Evolutionary conservation across 2,113 vertebrate genomes (phyloP), one percentile per base, ranked within the genome.

Genomic region (Terrapene triunguis): DNA sequence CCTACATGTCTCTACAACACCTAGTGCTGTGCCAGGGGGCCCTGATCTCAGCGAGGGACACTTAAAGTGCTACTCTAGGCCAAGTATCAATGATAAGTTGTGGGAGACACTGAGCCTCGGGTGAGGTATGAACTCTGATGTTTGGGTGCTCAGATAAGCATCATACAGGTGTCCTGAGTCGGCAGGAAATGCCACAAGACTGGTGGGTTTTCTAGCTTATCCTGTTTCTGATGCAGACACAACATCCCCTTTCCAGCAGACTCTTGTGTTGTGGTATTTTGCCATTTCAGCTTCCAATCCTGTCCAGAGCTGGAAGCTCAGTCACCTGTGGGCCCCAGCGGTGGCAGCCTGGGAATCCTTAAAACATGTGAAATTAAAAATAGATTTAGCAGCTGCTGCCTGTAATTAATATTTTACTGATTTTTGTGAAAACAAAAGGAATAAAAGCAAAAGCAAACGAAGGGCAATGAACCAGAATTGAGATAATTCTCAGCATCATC

Each of bases 231-330:
- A 10, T 24, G n/a, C 1, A 1, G 69, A n/a, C 3, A 27, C 47
- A 29, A 51, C 1, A 76, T 72, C 12, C 62, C 17, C 6, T 6
- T 10, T 2, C 0, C 2, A 1, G 2, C 16, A 42, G 12, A 5
- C 16, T 53, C 27, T 5, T 10, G 0, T 42, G 38, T 78, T 76
- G 50, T 6, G 5, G 65, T n/a, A 42, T 3, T 29, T 74, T n/a
- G 65, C 78, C 87, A 38, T 82, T 55, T 82, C 1, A 4, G 38
- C 24, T 3, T n/a, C 62, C 35, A 69, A n/a, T 35, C 32, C 62
- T 19, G 35, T n/a, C 32, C 62, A 69, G 62, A 69, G 35, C 32
- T 17, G 16, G 62, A n/a, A 69, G 35, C 62, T 19, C 35, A 74
- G 69, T 74, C 72, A 76, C 22, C 22, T 42, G 22, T 76, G 38